Percentiles rank a stretch among this genome's conserved stretches.
phyloP scores from a whole-genome alignment of 2,888 invertebrate genomes.

The Lycophotia porphyrea region DNA sequence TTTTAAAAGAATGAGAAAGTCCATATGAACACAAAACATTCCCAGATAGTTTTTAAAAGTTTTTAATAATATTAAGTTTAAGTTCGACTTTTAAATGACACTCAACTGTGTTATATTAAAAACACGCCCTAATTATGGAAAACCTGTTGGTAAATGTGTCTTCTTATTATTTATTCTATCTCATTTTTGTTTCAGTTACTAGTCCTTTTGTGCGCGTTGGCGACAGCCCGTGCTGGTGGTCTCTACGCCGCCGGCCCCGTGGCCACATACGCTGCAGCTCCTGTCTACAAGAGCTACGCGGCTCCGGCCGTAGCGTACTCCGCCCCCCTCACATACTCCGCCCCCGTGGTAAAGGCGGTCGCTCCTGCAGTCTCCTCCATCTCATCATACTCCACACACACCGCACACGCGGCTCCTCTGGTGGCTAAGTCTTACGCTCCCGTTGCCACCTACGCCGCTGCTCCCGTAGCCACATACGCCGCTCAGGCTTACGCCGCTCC shows the following conservation, averaged over 20 bases:
- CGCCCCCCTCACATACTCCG: constrained; percentile 75
- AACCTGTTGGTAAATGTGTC: background rate
- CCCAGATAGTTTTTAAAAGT: background rate
- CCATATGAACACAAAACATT: too few species aligned
- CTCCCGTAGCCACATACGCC: constrained; percentile 71
- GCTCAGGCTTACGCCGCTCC: constrained; percentile 72
- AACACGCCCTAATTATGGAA: background rate
- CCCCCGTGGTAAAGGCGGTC: constrained; percentile 80
- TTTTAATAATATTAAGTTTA: too few species aligned
- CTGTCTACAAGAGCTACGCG: constrained; percentile 74
- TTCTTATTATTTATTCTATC: constrained; percentile 2
- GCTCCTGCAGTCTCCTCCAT: constrained; percentile 81
- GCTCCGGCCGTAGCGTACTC: constrained; percentile 70
- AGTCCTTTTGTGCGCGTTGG: constrained; percentile 89
- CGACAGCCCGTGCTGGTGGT: constrained; percentile 90
- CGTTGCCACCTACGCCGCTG: constrained; percentile 67
- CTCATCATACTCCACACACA: constrained; percentile 77
- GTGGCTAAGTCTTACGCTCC: constrained; percentile 84
- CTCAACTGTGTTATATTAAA: background rate
- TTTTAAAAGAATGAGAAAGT: background rate
- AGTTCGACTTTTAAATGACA: background rate
- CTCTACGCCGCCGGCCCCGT: constrained; percentile 73
- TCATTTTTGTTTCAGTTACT: constrained; percentile 82
- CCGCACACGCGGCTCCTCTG: constrained; percentile 66
- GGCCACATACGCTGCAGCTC: constrained; percentile 68